Conservation (phyloP, 2,888 invertebrate species). For the Polydrusus pterygomalis region DNA sequence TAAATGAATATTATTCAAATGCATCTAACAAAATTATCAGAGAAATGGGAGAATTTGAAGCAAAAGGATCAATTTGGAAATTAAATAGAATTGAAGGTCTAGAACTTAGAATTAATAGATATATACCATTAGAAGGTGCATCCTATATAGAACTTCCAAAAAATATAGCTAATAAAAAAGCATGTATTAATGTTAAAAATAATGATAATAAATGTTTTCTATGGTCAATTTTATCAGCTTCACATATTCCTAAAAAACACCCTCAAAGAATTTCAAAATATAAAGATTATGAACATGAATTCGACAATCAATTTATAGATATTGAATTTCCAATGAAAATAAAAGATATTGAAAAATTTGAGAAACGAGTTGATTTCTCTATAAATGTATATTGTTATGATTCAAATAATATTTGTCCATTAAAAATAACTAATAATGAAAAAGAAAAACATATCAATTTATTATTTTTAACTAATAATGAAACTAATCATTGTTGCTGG, state of each 20-base stretch:
- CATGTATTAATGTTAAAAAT: constrained; percentile 6
- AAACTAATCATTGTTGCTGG: background rate
- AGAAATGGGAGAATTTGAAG: no score
- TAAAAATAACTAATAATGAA: background rate
- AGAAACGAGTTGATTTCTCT: background rate
- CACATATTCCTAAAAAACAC: background rate
- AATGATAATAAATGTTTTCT: constrained; percentile 1
- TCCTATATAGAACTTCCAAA: constrained; percentile 4
- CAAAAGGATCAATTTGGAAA: no score
- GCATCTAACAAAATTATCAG: background rate
- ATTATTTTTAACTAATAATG: background rate
- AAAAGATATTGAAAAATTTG: no score
- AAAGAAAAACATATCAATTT: background rate
- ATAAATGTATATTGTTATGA: background rate
- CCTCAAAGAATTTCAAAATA: no score
- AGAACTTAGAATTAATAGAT: constrained; percentile 1
- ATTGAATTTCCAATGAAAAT: no score
- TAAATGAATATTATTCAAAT: constrained; percentile 1
- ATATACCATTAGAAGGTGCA: background rate
- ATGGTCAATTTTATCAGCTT: background rate
- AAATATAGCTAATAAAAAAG: background rate
- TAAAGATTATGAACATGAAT: no score
- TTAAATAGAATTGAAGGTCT: background rate
- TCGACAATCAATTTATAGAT: no score
- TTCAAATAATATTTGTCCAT: background rate